phyloP scores from a whole-genome alignment of 2,888 invertebrate species.

The Syritta pipiens region DNA sequence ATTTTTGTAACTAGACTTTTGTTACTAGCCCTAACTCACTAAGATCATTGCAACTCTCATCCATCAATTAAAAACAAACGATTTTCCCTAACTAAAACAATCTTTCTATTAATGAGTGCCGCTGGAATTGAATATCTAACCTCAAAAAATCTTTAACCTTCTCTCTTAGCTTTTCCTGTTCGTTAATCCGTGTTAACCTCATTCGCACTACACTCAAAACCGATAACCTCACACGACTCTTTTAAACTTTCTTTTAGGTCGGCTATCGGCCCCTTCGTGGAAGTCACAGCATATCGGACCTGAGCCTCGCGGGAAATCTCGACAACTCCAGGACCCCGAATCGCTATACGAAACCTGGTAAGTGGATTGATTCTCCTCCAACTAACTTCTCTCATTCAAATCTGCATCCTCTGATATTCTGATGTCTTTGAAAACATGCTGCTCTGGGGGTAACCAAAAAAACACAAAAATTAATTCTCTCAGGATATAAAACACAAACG shows the following conservation, averaged over 20 bases:
- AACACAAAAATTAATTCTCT: constrained; percentile 1
- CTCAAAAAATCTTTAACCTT: background rate
- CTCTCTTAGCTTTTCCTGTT: constrained; percentile 3
- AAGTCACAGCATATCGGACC: constrained; percentile 92
- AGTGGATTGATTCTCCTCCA: constrained; percentile 67
- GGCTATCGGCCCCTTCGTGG: constrained; percentile 89
- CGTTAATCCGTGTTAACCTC: constrained; percentile 29
- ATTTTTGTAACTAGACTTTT: too few species aligned
- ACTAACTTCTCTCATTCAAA: background rate
- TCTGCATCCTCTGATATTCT: constrained; percentile 14
- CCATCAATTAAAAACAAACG: too few species aligned
- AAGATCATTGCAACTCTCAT: too few species aligned
- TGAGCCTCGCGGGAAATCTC: constrained; percentile 83
- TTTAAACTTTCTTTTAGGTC: constrained; percentile 80
- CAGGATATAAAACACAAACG: constrained; percentile 56
- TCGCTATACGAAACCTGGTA: constrained; percentile 80
- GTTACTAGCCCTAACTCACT: too few species aligned
- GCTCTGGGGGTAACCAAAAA: constrained; percentile 26
- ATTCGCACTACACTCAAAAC: background rate
- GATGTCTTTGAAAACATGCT: constrained; percentile 48
- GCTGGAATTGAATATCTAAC: constrained; percentile 47
- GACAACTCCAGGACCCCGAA: constrained; percentile 77
- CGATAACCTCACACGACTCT: background rate
- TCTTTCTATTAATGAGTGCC: too few species aligned
- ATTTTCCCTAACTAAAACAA: background rate